Conservation (phyloP, 2,888 invertebrate genomes). For the Drosophila meridiana region DNA sequence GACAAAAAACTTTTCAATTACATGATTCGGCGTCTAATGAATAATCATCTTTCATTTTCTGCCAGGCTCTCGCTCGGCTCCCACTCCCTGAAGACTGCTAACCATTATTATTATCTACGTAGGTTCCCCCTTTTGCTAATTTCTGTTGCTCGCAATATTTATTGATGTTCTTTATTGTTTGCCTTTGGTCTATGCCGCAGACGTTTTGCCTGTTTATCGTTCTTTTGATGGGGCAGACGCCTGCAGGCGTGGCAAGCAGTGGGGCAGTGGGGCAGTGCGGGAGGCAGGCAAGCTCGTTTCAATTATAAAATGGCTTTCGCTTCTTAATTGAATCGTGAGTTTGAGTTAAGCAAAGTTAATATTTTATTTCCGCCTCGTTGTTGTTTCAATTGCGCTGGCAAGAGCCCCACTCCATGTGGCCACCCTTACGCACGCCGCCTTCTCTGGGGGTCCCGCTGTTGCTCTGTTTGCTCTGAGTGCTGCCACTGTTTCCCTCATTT, state of each 20-base stretch:
- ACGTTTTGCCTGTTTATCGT: conserved; percentile 19
- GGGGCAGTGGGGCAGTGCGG: conserved; percentile 23
- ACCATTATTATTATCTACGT: conserved; percentile 45
- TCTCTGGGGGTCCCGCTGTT: conserved; percentile 16
- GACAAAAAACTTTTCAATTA: conserved; percentile 72
- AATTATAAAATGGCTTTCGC: conserved; percentile 83
- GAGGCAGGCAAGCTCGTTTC: conserved; percentile 58
- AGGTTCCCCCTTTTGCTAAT: conserved; percentile 13
- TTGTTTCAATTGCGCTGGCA: conserved; percentile 58
- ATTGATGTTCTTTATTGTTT: conserved; percentile 62
- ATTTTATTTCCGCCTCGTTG: conserved; percentile 69
- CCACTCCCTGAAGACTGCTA: background rate
- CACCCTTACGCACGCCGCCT: conserved; percentile 2
- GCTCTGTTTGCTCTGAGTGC: conserved; percentile 55
- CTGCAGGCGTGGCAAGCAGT: conserved; percentile 22
- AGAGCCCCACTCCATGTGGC: background rate
- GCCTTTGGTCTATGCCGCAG: conserved; percentile 35
- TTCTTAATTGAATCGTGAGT: conserved; percentile 78
- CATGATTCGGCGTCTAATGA: conserved; percentile 52
- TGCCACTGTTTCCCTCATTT: conserved; percentile 24
- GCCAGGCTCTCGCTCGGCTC: background rate
- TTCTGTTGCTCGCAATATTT: conserved; percentile 53
- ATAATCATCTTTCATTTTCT: conserved; percentile 43
- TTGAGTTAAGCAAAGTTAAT: conserved; percentile 71
- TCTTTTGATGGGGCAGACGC: conserved; percentile 9